A percentile compares a stretch with the other conserved stretches of the same genome.
These are phyloP conservation scores for Leucophenga montana DNA, from an alignment of 2,888 invertebrate genomes.

Conservation along the genomic window DNA sequence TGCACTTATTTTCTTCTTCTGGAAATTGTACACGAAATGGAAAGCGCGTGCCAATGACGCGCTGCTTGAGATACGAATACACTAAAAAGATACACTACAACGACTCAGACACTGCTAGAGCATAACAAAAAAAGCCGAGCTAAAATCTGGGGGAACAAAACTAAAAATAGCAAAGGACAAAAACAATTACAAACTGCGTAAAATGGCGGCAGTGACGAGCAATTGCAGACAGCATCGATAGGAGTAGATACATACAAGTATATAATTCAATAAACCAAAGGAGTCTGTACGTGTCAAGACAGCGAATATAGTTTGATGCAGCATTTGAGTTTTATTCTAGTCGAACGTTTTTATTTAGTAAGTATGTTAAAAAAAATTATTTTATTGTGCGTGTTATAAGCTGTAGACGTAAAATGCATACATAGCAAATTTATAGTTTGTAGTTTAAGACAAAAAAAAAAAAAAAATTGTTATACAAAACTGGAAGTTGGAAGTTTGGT, in stretches of 20 bases:
- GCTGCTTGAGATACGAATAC: background rate
- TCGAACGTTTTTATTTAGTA: too few relatives aligned
- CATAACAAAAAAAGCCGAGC: background rate
- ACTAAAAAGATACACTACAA: constrained; percentile 1
- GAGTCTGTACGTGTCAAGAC: too few relatives aligned
- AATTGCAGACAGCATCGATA: background rate
- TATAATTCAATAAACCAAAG: background rate
- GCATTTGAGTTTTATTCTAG: background rate
- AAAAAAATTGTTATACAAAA: too few relatives aligned
- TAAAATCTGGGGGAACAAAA: background rate
- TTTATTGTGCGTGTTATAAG: too few relatives aligned
- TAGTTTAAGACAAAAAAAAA: too few relatives aligned
- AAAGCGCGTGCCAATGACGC: constrained; percentile 15
- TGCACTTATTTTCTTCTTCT: constrained; percentile 7
- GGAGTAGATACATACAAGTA: background rate
- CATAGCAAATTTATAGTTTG: too few relatives aligned
- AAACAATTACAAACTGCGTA: constrained; percentile 19
- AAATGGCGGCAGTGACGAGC: background rate
- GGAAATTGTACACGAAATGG: background rate
- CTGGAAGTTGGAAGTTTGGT: too few relatives aligned
- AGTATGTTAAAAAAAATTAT: too few relatives aligned
- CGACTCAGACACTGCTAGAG: background rate
- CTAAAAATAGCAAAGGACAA: constrained; percentile 14
- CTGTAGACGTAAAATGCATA: too few relatives aligned
- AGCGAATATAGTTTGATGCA: background rate